A percentile compares a stretch with the other conserved stretches of the same genome.
Evolutionary conservation across 2,888 invertebrate species (phyloP).

Genomic region (Cyclophora albipunctata): DNA sequence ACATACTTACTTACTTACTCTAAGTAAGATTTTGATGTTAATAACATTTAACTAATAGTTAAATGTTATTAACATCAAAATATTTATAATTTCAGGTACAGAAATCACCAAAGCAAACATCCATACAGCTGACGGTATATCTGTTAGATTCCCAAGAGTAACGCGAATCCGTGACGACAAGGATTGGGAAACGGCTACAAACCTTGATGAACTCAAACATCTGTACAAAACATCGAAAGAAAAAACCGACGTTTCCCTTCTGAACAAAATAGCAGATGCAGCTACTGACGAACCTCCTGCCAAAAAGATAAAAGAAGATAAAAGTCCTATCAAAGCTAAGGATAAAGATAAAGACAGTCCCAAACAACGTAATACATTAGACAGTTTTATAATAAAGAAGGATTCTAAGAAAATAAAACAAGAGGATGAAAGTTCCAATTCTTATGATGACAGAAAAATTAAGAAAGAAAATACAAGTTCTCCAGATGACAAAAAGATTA

Average conservation of each 20-base stretch:
- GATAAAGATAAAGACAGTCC: conserved; percentile 17
- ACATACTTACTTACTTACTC: too few species aligned
- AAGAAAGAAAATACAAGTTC: neutral
- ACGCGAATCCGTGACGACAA: conserved; percentile 89
- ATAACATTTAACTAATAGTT: too few species aligned
- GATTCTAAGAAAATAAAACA: conserved; percentile 1
- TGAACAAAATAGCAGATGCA: conserved; percentile 62
- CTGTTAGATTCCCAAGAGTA: conserved; percentile 94
- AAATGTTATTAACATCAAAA: too few species aligned
- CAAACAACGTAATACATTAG: conserved; percentile 1
- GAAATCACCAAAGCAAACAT: conserved; percentile 86
- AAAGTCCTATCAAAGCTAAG: conserved; percentile 25
- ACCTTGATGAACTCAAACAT: conserved; percentile 81
- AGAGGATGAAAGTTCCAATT: conserved; percentile 5
- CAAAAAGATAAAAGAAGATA: conserved; percentile 39
- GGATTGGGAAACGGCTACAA: conserved; percentile 88
- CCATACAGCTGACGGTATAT: conserved; percentile 95
- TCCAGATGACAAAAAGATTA: too few species aligned
- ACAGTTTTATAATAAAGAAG: conserved; percentile 6
- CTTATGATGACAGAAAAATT: conserved; percentile 1
- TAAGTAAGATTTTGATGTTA: too few species aligned
- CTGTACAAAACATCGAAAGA: conserved; percentile 82
- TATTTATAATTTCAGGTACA: conserved; percentile 65
- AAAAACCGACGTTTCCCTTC: conserved; percentile 74
- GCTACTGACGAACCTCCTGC: conserved; percentile 31